These are phyloP conservation scores for Myxocyprinus asiaticus DNA, from an alignment of 2,113 vertebrate species.

Conservation along the genomic window DNA sequence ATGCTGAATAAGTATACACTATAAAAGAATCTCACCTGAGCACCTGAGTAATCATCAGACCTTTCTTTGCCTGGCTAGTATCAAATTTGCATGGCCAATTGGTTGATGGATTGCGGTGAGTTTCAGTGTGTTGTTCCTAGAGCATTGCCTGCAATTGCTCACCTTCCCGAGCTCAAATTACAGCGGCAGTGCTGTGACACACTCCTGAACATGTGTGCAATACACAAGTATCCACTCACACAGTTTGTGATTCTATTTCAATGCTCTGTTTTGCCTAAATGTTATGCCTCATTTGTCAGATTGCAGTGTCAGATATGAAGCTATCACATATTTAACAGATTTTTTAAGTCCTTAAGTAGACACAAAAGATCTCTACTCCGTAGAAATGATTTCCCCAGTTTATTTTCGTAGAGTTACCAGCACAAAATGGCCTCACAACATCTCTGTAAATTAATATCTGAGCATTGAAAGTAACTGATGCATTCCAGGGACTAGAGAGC, in stretches of 20 bases:
- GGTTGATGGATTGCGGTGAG: constrained; percentile 46
- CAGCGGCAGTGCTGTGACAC: constrained; percentile 23
- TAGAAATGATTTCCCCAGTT: neutral
- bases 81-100: constrained; percentile 51
- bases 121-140: constrained; percentile 51
- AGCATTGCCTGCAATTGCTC: constrained; percentile 46
- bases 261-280: neutral
- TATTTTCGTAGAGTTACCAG: constrained; percentile 4
- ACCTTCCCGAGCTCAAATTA: constrained; percentile 46
- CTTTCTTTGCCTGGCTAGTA: constrained; percentile 35
- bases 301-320: neutral
- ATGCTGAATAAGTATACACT: constrained; percentile 1
- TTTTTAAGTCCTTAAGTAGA: too few relatives aligned
- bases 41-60: neutral
- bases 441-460: constrained; percentile 41
- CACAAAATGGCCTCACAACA: constrained; percentile 15
- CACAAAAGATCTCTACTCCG: too few relatives aligned
- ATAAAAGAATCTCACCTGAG: neutral
- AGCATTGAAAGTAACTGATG: constrained; percentile 49
- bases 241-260: neutral
- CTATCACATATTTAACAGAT: too few relatives aligned
- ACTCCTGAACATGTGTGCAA: constrained; percentile 29
- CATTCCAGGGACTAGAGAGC: constrained; percentile 37
- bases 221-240: neutral
- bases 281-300: neutral